Conservation (phyloP, 2,888 invertebrate genomes). For the Chirona hameri region DNA sequence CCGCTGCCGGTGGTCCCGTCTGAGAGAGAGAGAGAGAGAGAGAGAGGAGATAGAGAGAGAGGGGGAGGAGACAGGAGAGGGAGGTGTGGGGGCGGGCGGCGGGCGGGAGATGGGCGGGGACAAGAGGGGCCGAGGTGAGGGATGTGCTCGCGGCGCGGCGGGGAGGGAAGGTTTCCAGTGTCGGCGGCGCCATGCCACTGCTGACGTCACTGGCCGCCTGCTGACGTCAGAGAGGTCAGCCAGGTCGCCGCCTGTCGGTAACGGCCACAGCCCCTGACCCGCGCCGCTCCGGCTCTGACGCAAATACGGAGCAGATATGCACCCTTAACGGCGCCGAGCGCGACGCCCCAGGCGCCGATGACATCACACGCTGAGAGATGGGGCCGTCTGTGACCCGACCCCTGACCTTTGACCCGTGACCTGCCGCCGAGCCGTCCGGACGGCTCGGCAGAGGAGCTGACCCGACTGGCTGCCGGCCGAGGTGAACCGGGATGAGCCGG, state of each 20-base stretch:
- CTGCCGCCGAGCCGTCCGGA: background rate
- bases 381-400: background rate
- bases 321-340: background rate
- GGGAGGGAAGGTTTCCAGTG: background rate
- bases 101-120: no score
- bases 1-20: no score
- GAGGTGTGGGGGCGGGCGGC: no score
- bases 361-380: background rate
- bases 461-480: background rate
- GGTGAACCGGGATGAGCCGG: no score
- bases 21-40: no score
- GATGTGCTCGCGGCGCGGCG: background rate
- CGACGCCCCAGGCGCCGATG: background rate
- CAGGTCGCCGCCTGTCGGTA: background rate
- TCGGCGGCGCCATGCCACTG: background rate
- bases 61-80: no score
- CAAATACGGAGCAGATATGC: background rate
- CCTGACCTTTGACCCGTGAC: background rate
- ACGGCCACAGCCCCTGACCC: conserved; percentile 5
- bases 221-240: conserved; percentile 9
- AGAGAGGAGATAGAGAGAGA: no score
- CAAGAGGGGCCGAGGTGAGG: no score
- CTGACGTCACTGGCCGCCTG: background rate
- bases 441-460: background rate
- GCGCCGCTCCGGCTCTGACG: background rate